Evolutionary conservation across 1,140 invertebrate species (phyloP), one percentile per base, ranked within the genome.

Genomic region (Tetramorium parvispinum): DNA sequence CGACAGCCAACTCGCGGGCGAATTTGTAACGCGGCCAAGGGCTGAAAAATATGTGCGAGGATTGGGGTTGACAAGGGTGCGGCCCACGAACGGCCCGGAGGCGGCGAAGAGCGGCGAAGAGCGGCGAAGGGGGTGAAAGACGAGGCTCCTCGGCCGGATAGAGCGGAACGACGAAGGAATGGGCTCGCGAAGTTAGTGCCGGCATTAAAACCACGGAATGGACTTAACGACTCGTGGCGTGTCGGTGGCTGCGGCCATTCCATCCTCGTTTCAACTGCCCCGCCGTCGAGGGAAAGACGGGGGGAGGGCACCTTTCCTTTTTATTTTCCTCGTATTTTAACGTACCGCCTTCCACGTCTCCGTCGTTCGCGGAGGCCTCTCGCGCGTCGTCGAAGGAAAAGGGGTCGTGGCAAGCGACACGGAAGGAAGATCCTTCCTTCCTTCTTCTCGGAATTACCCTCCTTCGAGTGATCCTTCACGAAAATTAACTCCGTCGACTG

Each of bases 151-250:
- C 70, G 73, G 66, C 53, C 85, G 85, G 87, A 88, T 88, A 88
- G 87, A 83, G 85, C 87, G 78, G 65, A 83, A 87, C 85, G 85
- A 55, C 63, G 85, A 18, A 88, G 85, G 71, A 88, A 88, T 63
- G 87, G 78, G 88, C 83, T 88, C 71, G 89, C 85, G 85, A 90
- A 90, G 89, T 90, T 90, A 90, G 85, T 90, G 87, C 89, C 86
- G 89, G 87, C 89, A 90, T 90, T 90, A 90, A 88, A 90, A 90
- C 89, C 89, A 86, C 85, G 87, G 87, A 90, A 87, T 85, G 87
- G 77, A 88, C 87, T 90, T 90, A 90, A 90, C 88, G 88, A 90
- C 88, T 89, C 89, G 83, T 91, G 89, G 89, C 87, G 87, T 91
- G 88, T 91, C 75, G 76, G 86, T 88, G 88, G 75, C 82, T 81